Conservation (phyloP, 2,888 invertebrate genomes). For the Choristoneura rosaceana region DNA sequence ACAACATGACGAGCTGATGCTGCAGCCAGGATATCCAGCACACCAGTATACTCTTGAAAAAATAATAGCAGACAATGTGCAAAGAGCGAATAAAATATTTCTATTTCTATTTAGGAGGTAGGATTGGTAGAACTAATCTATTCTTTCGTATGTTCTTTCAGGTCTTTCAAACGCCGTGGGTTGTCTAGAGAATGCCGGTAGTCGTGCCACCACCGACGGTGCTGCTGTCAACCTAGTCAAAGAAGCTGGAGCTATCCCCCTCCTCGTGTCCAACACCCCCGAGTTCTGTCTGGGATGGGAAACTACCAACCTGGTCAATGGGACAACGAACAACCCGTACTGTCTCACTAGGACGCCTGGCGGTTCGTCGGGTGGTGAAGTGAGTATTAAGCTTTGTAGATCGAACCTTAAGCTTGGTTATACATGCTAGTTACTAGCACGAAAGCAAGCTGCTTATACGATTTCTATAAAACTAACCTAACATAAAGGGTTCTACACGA, state of each 20-base stretch:
- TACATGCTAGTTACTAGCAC: no score
- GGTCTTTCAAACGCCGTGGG: slow-evolving; percentile 91
- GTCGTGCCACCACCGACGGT: slow-evolving; percentile 88
- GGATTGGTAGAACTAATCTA: no score
- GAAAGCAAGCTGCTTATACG: no score
- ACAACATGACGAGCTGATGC: no score
- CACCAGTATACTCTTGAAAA: no score
- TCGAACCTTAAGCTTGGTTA: no score
- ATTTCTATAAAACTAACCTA: no score
- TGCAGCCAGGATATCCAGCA: no score
- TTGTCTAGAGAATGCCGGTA: slow-evolving; percentile 73
- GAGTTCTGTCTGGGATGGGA: slow-evolving; percentile 96
- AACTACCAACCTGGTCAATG: slow-evolving; percentile 91
- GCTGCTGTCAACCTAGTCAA: slow-evolving; percentile 86
- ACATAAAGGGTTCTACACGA: no score
- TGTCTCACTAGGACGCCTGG: slow-evolving; percentile 90
- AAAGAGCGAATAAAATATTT: no score
- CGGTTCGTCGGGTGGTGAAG: slow-evolving; percentile 87
- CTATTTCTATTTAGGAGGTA: no score
- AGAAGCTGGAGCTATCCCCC: slow-evolving; percentile 91
- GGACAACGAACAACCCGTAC: slow-evolving; percentile 94
- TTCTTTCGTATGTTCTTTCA: slow-evolving; percentile 49
- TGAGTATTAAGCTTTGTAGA: background rate
- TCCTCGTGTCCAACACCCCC: slow-evolving; percentile 94
- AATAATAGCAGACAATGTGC: no score